A percentile compares a stretch with the other conserved stretches of the same genome.
These are phyloP conservation scores for Pleuronectes platessa DNA, from an alignment of 2,113 vertebrate genomes.

Conservation along the genomic window DNA sequence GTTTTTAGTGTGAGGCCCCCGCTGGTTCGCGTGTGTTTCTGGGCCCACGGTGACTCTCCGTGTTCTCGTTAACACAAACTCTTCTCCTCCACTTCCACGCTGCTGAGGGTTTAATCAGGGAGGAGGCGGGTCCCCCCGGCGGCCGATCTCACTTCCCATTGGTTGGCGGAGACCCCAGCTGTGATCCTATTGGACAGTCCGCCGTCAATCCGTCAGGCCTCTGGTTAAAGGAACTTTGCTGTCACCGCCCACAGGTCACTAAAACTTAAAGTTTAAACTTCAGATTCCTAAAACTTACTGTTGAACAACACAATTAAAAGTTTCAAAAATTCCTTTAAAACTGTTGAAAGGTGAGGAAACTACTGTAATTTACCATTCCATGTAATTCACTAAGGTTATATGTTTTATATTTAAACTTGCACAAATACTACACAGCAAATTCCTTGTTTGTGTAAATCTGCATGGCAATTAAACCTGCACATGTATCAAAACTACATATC, in stretches of 20 bases:
- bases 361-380: too few species aligned
- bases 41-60: neutral
- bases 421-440: too few species aligned
- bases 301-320: neutral
- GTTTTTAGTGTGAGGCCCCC: neutral
- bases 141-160: slow-evolving; percentile 58
- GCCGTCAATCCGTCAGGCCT: slow-evolving; percentile 61
- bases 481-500: too few species aligned
- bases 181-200: slow-evolving; percentile 56
- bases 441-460: too few species aligned
- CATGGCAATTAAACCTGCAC: too few species aligned
- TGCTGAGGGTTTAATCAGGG: slow-evolving; percentile 75
- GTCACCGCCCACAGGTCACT: slow-evolving; percentile 51
- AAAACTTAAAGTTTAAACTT: neutral
- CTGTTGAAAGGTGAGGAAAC: too few species aligned
- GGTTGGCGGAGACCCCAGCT: neutral
- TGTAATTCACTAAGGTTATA: too few species aligned
- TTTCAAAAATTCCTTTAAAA: neutral
- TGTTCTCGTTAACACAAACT: slow-evolving; percentile 29
- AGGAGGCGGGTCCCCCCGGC: slow-evolving; percentile 10
- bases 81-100: slow-evolving; percentile 51
- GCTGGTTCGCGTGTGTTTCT: slow-evolving; percentile 27
- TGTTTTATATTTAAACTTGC: too few species aligned
- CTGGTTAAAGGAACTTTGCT: slow-evolving; percentile 5
- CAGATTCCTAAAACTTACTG: neutral